Conservation (phyloP, 2,888 invertebrate genomes). For the Limnephilus rhombicus region DNA sequence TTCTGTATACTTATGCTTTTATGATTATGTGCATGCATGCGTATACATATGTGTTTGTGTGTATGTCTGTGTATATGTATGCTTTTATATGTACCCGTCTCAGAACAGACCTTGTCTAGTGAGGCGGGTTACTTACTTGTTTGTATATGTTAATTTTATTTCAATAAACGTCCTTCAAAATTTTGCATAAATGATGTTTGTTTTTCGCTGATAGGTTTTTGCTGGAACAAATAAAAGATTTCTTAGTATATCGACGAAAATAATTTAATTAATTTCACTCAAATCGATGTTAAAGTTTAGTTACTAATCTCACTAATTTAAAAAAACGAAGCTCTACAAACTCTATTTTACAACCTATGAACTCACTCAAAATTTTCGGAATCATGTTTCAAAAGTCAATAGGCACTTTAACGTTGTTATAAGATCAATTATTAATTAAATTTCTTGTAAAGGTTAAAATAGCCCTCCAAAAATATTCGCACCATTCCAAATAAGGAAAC, state of each 20-base stretch:
- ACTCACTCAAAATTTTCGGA: not conserved
- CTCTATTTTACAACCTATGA: not conserved
- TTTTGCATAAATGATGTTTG: not conserved
- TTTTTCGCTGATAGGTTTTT: not conserved
- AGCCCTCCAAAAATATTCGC: not conserved
- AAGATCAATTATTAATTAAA: not conserved
- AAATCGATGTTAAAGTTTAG: not conserved
- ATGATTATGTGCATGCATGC: no score
- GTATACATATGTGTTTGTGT: no score
- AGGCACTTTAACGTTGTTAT: not conserved
- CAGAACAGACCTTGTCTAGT: no score
- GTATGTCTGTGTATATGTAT: no score
- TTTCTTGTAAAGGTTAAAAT: not conserved
- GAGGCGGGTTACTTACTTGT: no score
- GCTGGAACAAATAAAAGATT: not conserved
- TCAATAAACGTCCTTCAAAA: no score
- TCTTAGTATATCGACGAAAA: not conserved
- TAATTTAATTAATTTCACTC: not conserved
- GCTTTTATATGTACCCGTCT: no score
- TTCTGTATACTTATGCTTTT: no score
- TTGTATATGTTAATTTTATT: no score
- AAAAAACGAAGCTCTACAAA: not conserved
- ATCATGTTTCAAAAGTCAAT: no score
- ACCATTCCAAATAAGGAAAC: not conserved
- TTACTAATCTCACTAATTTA: not conserved